These are phyloP conservation scores for Virgularia gustaviana DNA, from an alignment of 92 coral and sea anemone species.

Conservation along the genomic window DNA sequence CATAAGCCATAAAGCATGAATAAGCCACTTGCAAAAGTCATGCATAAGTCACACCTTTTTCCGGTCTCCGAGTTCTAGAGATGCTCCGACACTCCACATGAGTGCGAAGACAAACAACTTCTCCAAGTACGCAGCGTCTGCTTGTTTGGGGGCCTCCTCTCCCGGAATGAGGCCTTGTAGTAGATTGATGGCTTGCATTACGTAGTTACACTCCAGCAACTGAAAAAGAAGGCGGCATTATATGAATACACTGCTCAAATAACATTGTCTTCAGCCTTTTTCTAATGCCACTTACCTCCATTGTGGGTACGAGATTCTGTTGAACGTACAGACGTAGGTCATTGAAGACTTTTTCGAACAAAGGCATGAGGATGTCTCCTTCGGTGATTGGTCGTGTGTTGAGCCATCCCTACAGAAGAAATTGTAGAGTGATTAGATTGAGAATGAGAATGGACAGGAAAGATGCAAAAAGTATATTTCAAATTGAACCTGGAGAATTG, in stretches of 20 bases:
- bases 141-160: conserved; percentile 93
- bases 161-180: conserved; percentile 93
- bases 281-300: conserved; percentile 64
- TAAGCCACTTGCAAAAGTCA: neutral
- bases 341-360: conserved; percentile 81
- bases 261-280: no score
- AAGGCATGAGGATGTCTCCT: conserved; percentile 73
- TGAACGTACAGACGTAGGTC: conserved; percentile 59
- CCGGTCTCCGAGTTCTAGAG: conserved; percentile 78
- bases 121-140: conserved; percentile 78
- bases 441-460: neutral
- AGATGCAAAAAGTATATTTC: neutral
- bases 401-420: conserved; percentile 81
- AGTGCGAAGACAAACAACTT: conserved; percentile 81
- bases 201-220: conserved; percentile 95
- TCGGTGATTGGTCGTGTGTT: conserved; percentile 74
- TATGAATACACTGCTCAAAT: neutral
- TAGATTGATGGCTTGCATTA: conserved; percentile 87
- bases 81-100: conserved; percentile 99
- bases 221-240: conserved; percentile 15
- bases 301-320: conserved; percentile 71
- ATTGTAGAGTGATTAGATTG: no score
- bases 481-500: conserved; percentile 74
- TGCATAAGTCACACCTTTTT: conserved; percentile 61
- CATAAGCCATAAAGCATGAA: neutral